Evolutionary conservation across 1,140 invertebrate genomes (phyloP).

Genomic region (Phenacoccus solenopsis): DNA sequence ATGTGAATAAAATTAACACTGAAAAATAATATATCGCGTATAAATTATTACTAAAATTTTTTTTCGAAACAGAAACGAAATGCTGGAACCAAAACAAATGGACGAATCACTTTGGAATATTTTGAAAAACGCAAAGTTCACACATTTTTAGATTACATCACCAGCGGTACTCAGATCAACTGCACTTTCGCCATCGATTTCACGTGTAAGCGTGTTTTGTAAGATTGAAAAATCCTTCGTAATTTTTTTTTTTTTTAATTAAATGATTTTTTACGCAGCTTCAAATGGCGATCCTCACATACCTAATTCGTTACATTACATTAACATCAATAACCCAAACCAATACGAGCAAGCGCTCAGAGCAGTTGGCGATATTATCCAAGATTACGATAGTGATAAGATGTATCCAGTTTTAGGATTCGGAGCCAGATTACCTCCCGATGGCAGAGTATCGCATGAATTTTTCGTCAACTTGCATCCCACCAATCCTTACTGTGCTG

Average conservation of each 20-base stretch:
- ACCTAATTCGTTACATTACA: slow-evolving; percentile 44
- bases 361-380: slow-evolving; percentile 48
- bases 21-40: no score
- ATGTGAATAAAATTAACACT: no score
- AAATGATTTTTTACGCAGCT: slow-evolving; percentile 32
- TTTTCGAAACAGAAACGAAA: slow-evolving; percentile 21
- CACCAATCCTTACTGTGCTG: slow-evolving; percentile 41
- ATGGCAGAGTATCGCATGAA: slow-evolving; percentile 41
- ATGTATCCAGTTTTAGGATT: slow-evolving; percentile 45
- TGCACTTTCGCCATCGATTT: slow-evolving; percentile 48
- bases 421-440: slow-evolving; percentile 41
- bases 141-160: slow-evolving; percentile 45
- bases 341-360: slow-evolving; percentile 45
- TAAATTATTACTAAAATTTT: no score
- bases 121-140: slow-evolving; percentile 32
- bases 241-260: background rate
- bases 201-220: slow-evolving; percentile 35
- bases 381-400: slow-evolving; percentile 47
- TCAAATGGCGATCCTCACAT: slow-evolving; percentile 49
- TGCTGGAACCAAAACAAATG: slow-evolving; percentile 19
- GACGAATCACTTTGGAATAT: slow-evolving; percentile 28
- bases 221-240: no score
- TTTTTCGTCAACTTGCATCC: slow-evolving; percentile 45
- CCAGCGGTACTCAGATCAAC: slow-evolving; percentile 39
- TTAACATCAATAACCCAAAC: slow-evolving; percentile 37